Evolutionary conservation across 2,797 vertebrate species (phyloP), one percentile per base, ranked within the genome.

Genomic region (Allobates femoralis): DNA sequence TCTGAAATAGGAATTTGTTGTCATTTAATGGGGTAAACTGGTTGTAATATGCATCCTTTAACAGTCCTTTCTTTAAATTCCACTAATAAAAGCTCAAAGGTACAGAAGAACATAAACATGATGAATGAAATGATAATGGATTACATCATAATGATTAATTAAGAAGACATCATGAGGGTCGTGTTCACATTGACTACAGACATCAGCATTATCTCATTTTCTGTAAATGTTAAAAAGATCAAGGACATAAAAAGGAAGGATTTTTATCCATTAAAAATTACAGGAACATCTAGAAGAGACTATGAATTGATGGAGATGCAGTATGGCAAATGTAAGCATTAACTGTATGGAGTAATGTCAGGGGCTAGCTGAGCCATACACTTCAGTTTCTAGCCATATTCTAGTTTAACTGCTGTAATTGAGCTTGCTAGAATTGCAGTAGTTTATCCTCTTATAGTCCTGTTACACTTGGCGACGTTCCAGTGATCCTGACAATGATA

Each of bases 121-220:
- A 71, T 71, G 34, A 21, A 71, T 71, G 67, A 23, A 71, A 71
- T 71, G 37, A 10, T 37, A 71, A n/a, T n/a, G 21, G 67, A 71
- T 71, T 41, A 46, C 67, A 41, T 71, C 67, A 71, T 41, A 23
- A 71, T 5, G 21, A 37, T 23, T 41, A 71, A 71, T 71, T 41
- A 71, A 23, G 67, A 71, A 71, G 19, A 37, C 30, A 69, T 64
- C 62, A 64, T 37, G 30, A 23, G 67, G 67, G 34, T 71, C 67
- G 46, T 71, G 67, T 32, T 69, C 66, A 69, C 8, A 37, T 21
- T 5, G 21, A 23, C 67, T 71, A 14, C 34, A 41, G 67, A n/a
- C 67, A 71, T 21, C n/a, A 21, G 11, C 67, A 71, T 71, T 71
- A 71, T 41, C 67, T 71, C 37, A 71, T 71, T 41, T 11, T 71